phyloP scores from a whole-genome alignment of 1,140 invertebrate species.

The Polypedilum pembai region DNA sequence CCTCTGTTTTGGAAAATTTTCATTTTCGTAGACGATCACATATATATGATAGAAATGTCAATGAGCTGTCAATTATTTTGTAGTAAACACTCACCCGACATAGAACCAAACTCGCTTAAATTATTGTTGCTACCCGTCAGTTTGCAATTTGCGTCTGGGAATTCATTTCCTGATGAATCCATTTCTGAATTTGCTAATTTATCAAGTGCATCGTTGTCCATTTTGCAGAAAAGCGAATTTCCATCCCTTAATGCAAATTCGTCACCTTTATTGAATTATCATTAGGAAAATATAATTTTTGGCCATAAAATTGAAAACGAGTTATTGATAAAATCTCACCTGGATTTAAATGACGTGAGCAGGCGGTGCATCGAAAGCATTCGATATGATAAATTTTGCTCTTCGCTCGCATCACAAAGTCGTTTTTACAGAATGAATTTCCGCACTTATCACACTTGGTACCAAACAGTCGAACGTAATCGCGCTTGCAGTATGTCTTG shows the following conservation, averaged over 20 bases:
- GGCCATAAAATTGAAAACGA: background rate
- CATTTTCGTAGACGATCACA: no score
- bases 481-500: conserved; percentile 96
- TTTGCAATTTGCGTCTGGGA: conserved; percentile 52
- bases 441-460: conserved; percentile 95
- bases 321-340: conserved; percentile 39
- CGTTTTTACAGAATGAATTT: conserved; percentile 85
- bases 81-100: conserved; percentile 61
- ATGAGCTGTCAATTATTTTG: no score
- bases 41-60: no score
- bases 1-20: no score
- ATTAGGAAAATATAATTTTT: conserved; percentile 17
- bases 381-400: conserved; percentile 97
- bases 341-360: conserved; percentile 81
- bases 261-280: conserved; percentile 56
- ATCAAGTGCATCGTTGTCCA: conserved; percentile 88
- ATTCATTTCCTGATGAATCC: conserved; percentile 42
- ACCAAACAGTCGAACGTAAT: conserved; percentile 94
- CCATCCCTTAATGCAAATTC: conserved; percentile 94
- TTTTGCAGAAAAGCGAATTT: conserved; percentile 86
- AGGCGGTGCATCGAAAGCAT: conserved; percentile 94
- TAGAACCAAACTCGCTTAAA: conserved; percentile 69
- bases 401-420: conserved; percentile 96
- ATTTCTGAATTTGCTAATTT: conserved; percentile 54
- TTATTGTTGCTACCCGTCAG: conserved; percentile 72